Percentiles rank a stretch among this genome's conserved stretches.
Conservation (phyloP, 1,140 invertebrate genomes). For the Calliopsis andreniformis region DNA sequence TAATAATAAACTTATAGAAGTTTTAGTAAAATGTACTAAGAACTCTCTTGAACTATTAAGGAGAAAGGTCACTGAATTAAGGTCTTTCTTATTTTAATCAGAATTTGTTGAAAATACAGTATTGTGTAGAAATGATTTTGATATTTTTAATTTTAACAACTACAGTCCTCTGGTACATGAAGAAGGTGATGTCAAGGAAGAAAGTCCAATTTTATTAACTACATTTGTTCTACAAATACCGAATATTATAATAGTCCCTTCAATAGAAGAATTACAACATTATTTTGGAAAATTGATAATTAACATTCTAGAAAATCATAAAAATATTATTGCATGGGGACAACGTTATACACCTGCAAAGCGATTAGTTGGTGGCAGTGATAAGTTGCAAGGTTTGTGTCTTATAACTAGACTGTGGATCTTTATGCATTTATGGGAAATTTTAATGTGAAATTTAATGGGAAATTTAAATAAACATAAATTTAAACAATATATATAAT, state of each 20-base stretch:
- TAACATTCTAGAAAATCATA: conserved; percentile 85
- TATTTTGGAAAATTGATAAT: conserved; percentile 86
- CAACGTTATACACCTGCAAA: conserved; percentile 73
- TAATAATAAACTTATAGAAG: conserved; percentile 86
- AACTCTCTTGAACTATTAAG: conserved; percentile 86
- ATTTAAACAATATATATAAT: no score
- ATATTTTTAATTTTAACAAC: conserved; percentile 10
- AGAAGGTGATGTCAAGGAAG: conserved; percentile 74
- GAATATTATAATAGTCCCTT: conserved; percentile 83
- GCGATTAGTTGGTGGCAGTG: neutral
- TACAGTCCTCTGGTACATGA: conserved; percentile 74
- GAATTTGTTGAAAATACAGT: neutral
- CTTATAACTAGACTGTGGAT: no score
- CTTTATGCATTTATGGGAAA: no score
- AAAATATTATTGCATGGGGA: conserved; percentile 87
- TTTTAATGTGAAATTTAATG: no score
- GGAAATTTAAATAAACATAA: no score
- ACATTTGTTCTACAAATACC: conserved; percentile 85
- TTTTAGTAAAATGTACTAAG: conserved; percentile 86
- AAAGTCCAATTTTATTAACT: conserved; percentile 83
- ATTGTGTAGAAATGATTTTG: neutral
- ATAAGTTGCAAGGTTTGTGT: neutral
- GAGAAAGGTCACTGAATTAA: conserved; percentile 79
- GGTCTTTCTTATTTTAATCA: conserved; percentile 12
- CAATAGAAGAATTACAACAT: conserved; percentile 88